Evolutionary conservation across 1,140 invertebrate species (phyloP), one percentile per base, ranked within the genome.

Genomic region (Mya arenaria): DNA sequence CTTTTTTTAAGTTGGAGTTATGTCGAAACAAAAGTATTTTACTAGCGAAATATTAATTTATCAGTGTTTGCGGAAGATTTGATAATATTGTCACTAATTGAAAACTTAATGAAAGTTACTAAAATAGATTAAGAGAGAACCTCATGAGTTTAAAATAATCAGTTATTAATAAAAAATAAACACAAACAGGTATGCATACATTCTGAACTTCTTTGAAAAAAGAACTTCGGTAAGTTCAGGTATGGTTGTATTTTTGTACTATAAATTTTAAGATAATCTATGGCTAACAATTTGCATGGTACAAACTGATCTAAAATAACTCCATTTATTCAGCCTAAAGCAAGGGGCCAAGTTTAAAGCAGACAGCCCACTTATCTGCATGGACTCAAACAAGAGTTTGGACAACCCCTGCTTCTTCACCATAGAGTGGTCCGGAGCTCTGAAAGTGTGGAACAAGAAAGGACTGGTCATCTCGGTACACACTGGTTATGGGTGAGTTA

Each of bases 361-460:
- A 17, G 17, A 66, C 0, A 71, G 74, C n/a, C 83, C 83, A 37
- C n/a, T 84, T 15, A 30, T 68, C 34, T 52, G 73, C 48, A 19
- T 83, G 39, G 66, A 44, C 10, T 60, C 34, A 17, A 39, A 32
- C 13, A n/a, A 15, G 55, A 39, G 55, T 25, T 19, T 8, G 8
- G 52, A 19, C 56, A 68, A 44, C 1, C 17, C 23, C 10, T 56
- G 28, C 2, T 71, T 84, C 44, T 69, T 74, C 36, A 48, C 69
- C 4, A 48, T 63, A 23, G 75, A 84, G 25, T 84, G 83, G 83
- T 30, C 52, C n/a, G 82, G 71, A 30, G 37, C 6, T 30, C 25
- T 74, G 8, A 72, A 37, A 28, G 48, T 82, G 0, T 84, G 72
- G 68, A 78, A 48, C 58, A 23, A 17, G 66, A 71, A 73, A 15